Percentiles rank a stretch among this genome's conserved stretches.
phyloP scores from a whole-genome alignment of 2,888 invertebrate genomes.

The Brachynemurus nebulosus region DNA sequence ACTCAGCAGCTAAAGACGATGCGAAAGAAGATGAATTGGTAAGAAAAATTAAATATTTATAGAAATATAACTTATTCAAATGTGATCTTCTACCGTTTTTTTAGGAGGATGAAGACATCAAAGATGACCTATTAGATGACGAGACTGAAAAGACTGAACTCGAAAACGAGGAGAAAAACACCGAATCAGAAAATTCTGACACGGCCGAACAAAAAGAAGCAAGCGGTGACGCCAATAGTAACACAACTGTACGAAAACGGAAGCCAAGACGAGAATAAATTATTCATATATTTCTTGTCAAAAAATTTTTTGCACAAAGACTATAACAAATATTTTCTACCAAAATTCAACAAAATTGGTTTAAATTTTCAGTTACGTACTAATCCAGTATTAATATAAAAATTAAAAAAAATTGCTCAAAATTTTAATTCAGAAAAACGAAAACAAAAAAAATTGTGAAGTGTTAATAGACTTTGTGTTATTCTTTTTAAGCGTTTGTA shows the following conservation, averaged over 20 bases:
- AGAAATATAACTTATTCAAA: neutral
- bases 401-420: no score
- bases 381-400: no score
- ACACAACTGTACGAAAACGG: slow-evolving; percentile 52
- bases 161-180: slow-evolving; percentile 15
- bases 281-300: no score
- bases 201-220: neutral
- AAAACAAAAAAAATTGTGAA: no score
- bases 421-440: no score
- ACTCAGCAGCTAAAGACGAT: slow-evolving; percentile 27
- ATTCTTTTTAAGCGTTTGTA: no score
- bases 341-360: no score
- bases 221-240: slow-evolving; percentile 19
- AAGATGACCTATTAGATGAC: slow-evolving; percentile 56
- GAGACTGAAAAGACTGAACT: slow-evolving; percentile 18
- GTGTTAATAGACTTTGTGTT: no score
- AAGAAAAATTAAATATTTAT: slow-evolving; percentile 16
- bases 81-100: slow-evolving; percentile 14
- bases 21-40: slow-evolving; percentile 32
- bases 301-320: no score
- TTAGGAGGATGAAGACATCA: slow-evolving; percentile 42
- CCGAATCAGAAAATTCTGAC: slow-evolving; percentile 36
- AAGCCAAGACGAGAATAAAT: slow-evolving; percentile 62
- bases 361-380: no score
- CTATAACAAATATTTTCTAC: no score